These are phyloP conservation scores for Platerodrilus igneus DNA, from an alignment of 2,888 invertebrate species.

Conservation along the genomic window DNA sequence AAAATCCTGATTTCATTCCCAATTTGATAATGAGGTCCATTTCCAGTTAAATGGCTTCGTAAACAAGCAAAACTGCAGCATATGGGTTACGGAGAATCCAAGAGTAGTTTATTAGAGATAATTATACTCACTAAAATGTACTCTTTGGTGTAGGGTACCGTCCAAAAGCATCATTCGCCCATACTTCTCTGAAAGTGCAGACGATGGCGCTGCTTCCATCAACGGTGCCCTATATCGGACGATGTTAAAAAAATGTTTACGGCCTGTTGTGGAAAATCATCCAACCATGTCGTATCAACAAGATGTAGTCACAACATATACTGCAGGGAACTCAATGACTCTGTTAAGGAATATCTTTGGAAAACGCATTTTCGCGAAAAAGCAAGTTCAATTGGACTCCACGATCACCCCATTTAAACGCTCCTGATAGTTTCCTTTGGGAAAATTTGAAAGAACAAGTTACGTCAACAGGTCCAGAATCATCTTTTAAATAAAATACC, in stretches of 20 bases:
- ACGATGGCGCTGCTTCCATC: background rate
- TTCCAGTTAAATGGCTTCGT: too few species aligned
- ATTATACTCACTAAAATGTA: constrained; percentile 15
- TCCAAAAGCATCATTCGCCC: constrained; percentile 6
- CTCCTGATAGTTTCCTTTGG: constrained; percentile 3
- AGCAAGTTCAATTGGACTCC: too few species aligned
- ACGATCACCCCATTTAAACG: too few species aligned
- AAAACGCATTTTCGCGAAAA: background rate
- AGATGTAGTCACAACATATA: too few species aligned
- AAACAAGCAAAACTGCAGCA: too few species aligned
- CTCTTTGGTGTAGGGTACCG: constrained; percentile 15
- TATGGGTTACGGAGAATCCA: constrained; percentile 18
- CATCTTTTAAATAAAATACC: constrained; percentile 8
- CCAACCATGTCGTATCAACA: constrained; percentile 1
- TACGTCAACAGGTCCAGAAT: constrained; percentile 4
- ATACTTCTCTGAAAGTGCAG: constrained; percentile 4
- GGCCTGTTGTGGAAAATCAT: constrained; percentile 1
- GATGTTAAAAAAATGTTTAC: constrained; percentile 2
- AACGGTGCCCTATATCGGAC: background rate
- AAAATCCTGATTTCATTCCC: constrained; percentile 17
- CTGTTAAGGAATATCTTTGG: background rate
- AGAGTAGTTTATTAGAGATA: constrained; percentile 19
- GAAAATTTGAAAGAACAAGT: constrained; percentile 2
- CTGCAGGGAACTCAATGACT: background rate
- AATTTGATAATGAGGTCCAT: constrained; percentile 12